Conservation (phyloP, 2,888 invertebrate species). For the Microchrysa polita region DNA sequence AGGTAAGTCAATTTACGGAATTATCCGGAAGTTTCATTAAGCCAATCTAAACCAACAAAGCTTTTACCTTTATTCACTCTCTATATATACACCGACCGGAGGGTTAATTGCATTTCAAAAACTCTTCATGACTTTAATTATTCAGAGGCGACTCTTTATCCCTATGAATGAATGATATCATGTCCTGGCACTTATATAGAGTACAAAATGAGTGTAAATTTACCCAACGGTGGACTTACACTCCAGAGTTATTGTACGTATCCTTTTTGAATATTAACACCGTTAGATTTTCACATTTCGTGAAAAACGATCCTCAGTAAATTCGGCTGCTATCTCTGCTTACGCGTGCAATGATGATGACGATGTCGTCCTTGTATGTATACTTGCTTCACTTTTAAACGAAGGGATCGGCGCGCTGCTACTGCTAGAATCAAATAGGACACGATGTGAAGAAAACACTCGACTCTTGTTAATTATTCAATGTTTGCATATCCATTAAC, state of each 20-base stretch:
- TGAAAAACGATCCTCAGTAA: slow-evolving; percentile 19
- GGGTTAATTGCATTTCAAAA: slow-evolving; percentile 36
- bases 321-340: background rate
- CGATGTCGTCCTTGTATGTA: background rate
- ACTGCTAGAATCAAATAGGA: background rate
- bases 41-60: slow-evolving; percentile 13
- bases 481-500: slow-evolving; percentile 49
- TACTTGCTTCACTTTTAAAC: background rate
- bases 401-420: background rate
- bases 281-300: slow-evolving; percentile 48
- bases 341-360: background rate
- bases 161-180: slow-evolving; percentile 32
- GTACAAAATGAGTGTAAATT: background rate
- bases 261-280: slow-evolving; percentile 46
- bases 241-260: slow-evolving; percentile 40
- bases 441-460: slow-evolving; percentile 6
- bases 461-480: slow-evolving; percentile 46
- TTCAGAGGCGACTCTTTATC: slow-evolving; percentile 32
- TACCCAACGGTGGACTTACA: slow-evolving; percentile 23
- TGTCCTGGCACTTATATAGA: background rate
- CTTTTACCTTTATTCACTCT: too few species aligned
- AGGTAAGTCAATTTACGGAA: slow-evolving; percentile 1
- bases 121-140: slow-evolving; percentile 22
- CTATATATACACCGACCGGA: too few species aligned
- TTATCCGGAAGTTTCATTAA: slow-evolving; percentile 16